Conservation (phyloP, 2,113 vertebrate genomes). For the Anhinga anhinga region DNA sequence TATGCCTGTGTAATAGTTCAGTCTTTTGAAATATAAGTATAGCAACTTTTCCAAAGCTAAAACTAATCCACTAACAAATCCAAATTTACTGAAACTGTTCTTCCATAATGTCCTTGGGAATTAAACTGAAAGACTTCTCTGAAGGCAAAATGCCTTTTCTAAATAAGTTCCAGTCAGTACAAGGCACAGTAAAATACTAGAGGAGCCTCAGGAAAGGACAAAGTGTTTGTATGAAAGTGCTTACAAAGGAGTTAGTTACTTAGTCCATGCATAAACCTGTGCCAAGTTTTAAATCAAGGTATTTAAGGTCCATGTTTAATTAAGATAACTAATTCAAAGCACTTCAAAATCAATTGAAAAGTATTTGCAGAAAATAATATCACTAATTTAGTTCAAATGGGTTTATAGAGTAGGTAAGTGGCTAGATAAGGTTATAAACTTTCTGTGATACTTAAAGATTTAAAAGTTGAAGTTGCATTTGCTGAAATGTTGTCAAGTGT, state of each 20-base stretch:
- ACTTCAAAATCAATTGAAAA: background rate
- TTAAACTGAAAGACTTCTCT: background rate
- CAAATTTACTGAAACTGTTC: background rate
- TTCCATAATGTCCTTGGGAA: background rate
- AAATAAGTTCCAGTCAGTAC: background rate
- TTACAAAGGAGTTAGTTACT: background rate
- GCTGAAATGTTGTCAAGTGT: background rate
- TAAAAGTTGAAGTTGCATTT: background rate
- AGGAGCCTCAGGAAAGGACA: background rate
- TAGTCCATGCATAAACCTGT: background rate
- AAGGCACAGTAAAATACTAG: background rate
- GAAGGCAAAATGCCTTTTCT: background rate
- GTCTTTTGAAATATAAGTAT: background rate
- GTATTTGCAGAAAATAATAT: background rate
- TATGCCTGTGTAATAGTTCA: background rate
- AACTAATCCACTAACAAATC: background rate
- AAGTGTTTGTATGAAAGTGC: background rate
- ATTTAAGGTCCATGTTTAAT: background rate
- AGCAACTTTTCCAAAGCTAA: background rate
- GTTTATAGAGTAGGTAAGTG: background rate
- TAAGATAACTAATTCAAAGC: slow-evolving; percentile 35
- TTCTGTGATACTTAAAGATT: background rate
- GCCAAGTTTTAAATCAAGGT: background rate
- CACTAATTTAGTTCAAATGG: background rate
- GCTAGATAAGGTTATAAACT: background rate